These are phyloP conservation scores for Spicauda simplicius DNA, from an alignment of 2,888 invertebrate genomes.

Conservation along the genomic window DNA sequence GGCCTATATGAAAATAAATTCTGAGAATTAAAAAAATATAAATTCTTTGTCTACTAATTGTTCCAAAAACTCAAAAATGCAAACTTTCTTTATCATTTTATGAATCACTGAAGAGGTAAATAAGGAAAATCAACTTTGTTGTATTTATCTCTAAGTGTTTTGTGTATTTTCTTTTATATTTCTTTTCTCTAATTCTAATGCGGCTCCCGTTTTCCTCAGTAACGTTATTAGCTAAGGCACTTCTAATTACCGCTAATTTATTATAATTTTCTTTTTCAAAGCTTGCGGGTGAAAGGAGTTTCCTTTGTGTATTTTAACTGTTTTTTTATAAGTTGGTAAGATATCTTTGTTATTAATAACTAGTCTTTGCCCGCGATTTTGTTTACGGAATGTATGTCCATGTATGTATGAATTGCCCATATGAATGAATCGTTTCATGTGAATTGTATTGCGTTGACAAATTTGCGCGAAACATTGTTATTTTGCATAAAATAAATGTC, in stretches of 20 bases:
- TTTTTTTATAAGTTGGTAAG: not conserved
- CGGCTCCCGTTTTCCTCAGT: slow-evolving; percentile 14
- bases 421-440: too few species aligned
- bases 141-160: slow-evolving; percentile 23
- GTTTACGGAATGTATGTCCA: too few species aligned
- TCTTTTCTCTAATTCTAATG: slow-evolving; percentile 27
- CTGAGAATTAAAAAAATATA: too few species aligned
- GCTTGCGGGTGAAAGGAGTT: not conserved
- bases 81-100: slow-evolving; percentile 24
- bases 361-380: too few species aligned
- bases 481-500: too few species aligned
- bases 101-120: slow-evolving; percentile 19
- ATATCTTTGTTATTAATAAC: not conserved
- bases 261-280: slow-evolving; percentile 26
- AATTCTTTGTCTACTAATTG: slow-evolving; percentile 16
- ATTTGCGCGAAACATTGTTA: too few species aligned
- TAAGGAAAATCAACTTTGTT: slow-evolving; percentile 20
- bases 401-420: too few species aligned
- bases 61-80: not conserved
- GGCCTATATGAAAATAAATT: too few species aligned
- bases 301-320: not conserved
- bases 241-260: slow-evolving; percentile 34
- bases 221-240: slow-evolving; percentile 25
- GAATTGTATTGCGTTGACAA: too few species aligned
- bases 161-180: slow-evolving; percentile 25